phyloP scores from a whole-genome alignment of 2,113 vertebrate species.

The Scartelaos histophorus region DNA sequence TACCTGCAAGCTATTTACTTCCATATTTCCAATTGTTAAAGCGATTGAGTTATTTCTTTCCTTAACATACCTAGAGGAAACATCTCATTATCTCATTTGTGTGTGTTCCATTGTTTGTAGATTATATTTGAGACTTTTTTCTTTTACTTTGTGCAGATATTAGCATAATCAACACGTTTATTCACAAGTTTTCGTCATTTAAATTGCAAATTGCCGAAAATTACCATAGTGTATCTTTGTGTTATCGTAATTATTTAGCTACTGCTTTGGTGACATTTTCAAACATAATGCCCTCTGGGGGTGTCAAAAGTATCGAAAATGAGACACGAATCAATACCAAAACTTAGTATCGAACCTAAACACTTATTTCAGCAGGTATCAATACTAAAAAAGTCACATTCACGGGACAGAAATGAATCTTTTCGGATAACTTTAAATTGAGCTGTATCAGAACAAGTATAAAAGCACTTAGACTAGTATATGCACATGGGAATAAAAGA shows the following conservation, averaged over 20 bases:
- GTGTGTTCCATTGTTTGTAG: background rate
- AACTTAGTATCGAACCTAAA: too few species aligned
- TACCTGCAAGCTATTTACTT: conserved; percentile 1
- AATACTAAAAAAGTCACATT: too few species aligned
- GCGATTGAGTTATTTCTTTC: background rate
- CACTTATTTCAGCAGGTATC: too few species aligned
- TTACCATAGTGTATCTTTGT: background rate
- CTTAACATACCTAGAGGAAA: background rate
- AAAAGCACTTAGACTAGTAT: too few species aligned
- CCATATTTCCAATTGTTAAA: conserved; percentile 3
- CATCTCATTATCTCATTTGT: background rate
- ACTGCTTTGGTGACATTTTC: background rate
- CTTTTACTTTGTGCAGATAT: background rate
- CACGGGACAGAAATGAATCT: too few species aligned
- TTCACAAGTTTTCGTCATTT: background rate
- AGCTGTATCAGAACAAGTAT: too few species aligned
- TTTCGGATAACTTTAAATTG: too few species aligned
- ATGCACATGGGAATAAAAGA: too few species aligned
- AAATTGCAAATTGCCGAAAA: background rate
- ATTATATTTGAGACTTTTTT: background rate
- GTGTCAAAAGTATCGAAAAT: too few species aligned
- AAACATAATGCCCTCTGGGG: background rate
- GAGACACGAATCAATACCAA: too few species aligned
- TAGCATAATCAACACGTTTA: conserved; percentile 2
- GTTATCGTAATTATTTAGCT: background rate